Evolutionary conservation across 2,888 invertebrate genomes (phyloP).

Genomic region (Andrena trimmerana): DNA sequence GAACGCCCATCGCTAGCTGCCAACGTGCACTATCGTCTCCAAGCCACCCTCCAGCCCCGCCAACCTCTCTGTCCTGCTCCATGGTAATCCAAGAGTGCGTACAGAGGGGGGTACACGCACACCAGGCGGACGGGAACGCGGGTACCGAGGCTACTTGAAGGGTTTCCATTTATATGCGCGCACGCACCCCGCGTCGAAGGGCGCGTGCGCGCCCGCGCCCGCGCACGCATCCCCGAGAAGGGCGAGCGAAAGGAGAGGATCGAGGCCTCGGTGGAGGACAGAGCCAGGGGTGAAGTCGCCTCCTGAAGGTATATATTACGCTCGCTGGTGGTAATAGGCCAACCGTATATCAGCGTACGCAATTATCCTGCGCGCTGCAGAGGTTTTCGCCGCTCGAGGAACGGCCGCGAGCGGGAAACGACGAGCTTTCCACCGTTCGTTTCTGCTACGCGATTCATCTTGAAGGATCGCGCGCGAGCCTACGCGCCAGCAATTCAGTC

Average conservation of each 20-base stretch:
- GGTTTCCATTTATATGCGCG: conserved; percentile 84
- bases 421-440: conserved; percentile 1
- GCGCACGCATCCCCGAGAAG: conserved; percentile 45
- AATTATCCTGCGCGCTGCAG: conserved; percentile 78
- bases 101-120: conserved; percentile 59
- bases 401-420: conserved; percentile 8
- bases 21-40: conserved; percentile 48
- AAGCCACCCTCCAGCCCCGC: conserved; percentile 24
- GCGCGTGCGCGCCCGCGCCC: conserved; percentile 43
- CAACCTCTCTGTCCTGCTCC: conserved; percentile 31
- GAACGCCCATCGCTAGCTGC: conserved; percentile 27
- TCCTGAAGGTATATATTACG: conserved; percentile 65
- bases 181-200: conserved; percentile 76
- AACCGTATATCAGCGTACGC: conserved; percentile 74
- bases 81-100: conserved; percentile 70
- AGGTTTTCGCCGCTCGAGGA: conserved; percentile 54
- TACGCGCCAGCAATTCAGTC: background rate
- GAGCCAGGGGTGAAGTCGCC: conserved; percentile 48
- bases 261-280: conserved; percentile 24
- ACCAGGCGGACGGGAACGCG: conserved; percentile 67
- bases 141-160: conserved; percentile 81
- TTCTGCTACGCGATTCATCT: conserved; percentile 30
- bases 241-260: conserved; percentile 36
- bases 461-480: conserved; percentile 22
- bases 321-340: conserved; percentile 75